These are phyloP conservation scores for Bothrops jararaca DNA, from an alignment of 2,113 vertebrate species.

Conservation along the genomic window DNA sequence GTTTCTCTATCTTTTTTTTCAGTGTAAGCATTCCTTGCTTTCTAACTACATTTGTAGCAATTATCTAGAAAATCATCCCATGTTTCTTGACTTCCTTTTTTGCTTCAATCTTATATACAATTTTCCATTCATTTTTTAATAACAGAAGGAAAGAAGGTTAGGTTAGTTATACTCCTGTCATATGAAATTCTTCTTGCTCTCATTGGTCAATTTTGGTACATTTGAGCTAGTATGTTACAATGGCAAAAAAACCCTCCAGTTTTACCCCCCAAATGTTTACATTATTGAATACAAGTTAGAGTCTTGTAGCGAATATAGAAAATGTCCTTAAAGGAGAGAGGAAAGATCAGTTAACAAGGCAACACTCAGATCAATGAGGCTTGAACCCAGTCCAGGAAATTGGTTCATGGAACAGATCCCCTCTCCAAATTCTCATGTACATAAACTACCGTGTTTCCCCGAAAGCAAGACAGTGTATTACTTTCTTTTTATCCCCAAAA, in stretches of 20 bases:
- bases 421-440: neutral
- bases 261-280: neutral
- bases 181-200: neutral
- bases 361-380: neutral
- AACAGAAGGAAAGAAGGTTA: neutral
- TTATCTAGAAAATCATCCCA: neutral
- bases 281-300: neutral
- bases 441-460: too few relatives aligned
- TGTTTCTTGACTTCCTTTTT: neutral
- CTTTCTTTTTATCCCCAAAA: too few relatives aligned
- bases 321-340: neutral
- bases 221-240: neutral
- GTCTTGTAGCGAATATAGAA: neutral
- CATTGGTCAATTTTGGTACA: neutral
- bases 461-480: too few relatives aligned
- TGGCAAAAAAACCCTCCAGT: neutral
- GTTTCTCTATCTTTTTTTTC: neutral
- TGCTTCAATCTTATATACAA: neutral
- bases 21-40: neutral
- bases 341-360: neutral
- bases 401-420: neutral
- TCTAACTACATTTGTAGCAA: neutral
- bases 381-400: neutral
- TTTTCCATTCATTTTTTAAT: neutral
- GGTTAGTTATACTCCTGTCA: neutral